Conservation (phyloP, 2,797 vertebrate genomes). For the Acrocephalus scirpaceus region DNA sequence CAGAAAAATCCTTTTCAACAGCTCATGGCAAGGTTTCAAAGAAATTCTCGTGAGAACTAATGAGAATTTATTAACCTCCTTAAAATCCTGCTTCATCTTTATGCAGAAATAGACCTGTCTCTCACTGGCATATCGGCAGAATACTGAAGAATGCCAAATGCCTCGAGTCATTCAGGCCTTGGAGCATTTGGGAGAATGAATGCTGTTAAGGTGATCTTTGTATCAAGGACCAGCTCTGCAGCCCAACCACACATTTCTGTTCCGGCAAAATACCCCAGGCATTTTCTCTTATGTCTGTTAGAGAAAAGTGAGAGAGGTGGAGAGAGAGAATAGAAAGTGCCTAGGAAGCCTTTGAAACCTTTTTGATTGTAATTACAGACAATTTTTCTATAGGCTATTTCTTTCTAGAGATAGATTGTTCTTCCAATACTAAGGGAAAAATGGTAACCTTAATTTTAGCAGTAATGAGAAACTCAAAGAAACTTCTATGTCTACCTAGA, state of each 20-base stretch:
- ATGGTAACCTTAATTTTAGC: not conserved
- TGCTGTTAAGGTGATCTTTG: not conserved
- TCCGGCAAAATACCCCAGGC: slow-evolving; percentile 10
- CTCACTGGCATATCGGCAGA: not conserved
- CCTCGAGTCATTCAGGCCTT: not conserved
- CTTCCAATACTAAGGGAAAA: not conserved
- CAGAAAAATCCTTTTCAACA: not conserved
- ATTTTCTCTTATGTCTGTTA: not conserved
- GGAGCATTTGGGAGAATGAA: not conserved
- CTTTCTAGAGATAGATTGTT: not conserved
- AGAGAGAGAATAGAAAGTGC: slow-evolving; percentile 1
- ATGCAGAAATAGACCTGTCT: not conserved
- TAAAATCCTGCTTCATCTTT: not conserved
- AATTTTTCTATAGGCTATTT: not conserved
- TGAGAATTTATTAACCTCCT: not conserved
- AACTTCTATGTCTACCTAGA: not conserved
- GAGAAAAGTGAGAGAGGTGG: not conserved
- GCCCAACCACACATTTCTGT: not conserved
- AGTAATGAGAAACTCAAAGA: not conserved
- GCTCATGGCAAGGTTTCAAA: not conserved
- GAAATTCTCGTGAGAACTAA: not conserved
- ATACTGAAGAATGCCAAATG: not conserved
- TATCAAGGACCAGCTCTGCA: not conserved
- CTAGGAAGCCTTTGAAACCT: slow-evolving; percentile 3
- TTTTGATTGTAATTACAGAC: slow-evolving; percentile 44